These are phyloP conservation scores for Hypolimnas misippus DNA, from an alignment of 2,888 invertebrate genomes.

Conservation along the genomic window DNA sequence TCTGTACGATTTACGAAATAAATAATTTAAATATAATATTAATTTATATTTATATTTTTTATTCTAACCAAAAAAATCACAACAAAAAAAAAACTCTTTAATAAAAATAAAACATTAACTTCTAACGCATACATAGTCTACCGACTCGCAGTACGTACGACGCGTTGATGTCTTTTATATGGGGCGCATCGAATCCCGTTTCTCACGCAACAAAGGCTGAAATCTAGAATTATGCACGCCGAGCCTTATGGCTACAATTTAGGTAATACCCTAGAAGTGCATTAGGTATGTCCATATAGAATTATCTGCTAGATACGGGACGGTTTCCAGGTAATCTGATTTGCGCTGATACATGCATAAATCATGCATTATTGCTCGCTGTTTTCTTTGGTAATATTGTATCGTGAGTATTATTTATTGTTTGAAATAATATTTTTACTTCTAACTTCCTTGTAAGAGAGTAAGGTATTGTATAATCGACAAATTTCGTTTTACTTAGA, in stretches of 20 bases:
- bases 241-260: constrained; percentile 32
- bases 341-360: constrained; percentile 27
- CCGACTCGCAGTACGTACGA: constrained; percentile 1
- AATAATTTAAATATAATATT: no score
- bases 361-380: background rate
- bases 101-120: background rate
- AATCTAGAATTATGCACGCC: constrained; percentile 41
- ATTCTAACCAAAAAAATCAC: background rate
- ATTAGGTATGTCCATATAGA: constrained; percentile 34
- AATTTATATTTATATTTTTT: background rate
- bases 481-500: no score
- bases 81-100: background rate
- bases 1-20: no score
- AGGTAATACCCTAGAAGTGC: constrained; percentile 31
- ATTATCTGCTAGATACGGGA: constrained; percentile 36
- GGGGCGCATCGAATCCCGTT: constrained; percentile 48
- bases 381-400: background rate
- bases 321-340: constrained; percentile 31
- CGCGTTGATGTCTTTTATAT: constrained; percentile 72
- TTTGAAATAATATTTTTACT: background rate
- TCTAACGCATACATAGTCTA: background rate
- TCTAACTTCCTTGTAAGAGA: no score
- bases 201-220: constrained; percentile 46
- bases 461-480: no score
- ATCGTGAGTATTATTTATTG: background rate